A percentile compares a stretch with the other conserved stretches of the same genome.
phyloP scores from a whole-genome alignment of 2,888 invertebrate genomes.

The Drosophila glabriapex region DNA sequence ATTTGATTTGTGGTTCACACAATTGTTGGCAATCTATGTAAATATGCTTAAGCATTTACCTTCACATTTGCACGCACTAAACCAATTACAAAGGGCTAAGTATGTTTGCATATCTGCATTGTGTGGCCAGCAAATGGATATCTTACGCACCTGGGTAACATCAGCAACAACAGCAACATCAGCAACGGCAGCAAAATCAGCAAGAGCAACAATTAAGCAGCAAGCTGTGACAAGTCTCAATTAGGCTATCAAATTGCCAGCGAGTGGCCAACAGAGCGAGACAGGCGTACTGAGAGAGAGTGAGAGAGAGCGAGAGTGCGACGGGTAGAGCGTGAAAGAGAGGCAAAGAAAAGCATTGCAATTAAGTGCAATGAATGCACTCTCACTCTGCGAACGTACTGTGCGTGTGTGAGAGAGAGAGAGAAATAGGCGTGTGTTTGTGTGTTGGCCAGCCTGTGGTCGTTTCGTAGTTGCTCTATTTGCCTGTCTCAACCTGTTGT shows the following conservation, averaged over 20 bases:
- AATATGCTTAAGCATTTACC: not conserved
- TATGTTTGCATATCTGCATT: slow-evolving; percentile 11
- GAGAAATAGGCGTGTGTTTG: not conserved
- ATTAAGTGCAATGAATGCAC: slow-evolving; percentile 72
- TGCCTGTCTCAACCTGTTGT: slow-evolving; percentile 58
- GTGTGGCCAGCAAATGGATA: slow-evolving; percentile 35
- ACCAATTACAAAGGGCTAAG: slow-evolving; percentile 6
- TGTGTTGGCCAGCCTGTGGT: slow-evolving; percentile 44
- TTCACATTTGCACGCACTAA: slow-evolving; percentile 18
- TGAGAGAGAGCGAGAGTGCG: not conserved
- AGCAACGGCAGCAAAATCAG: slow-evolving; percentile 18
- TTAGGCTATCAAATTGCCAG: slow-evolving; percentile 75
- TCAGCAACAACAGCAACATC: slow-evolving; percentile 20
- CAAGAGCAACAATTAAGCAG: slow-evolving; percentile 48
- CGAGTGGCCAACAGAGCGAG: slow-evolving; percentile 26
- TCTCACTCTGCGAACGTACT: slow-evolving; percentile 26
- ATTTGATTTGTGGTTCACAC: slow-evolving; percentile 33
- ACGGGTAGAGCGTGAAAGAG: slow-evolving; percentile 30
- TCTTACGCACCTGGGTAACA: slow-evolving; percentile 54
- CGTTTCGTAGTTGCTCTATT: slow-evolving; percentile 33
- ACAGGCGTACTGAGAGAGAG: slow-evolving; percentile 1
- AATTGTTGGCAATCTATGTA: not conserved
- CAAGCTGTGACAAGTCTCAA: slow-evolving; percentile 80
- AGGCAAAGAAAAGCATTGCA: slow-evolving; percentile 52
- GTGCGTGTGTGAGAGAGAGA: slow-evolving; percentile 1